A percentile compares a stretch with the other conserved stretches of the same genome.
Conservation (phyloP, 2,888 invertebrate species). For the Diadegma fenestrale region DNA sequence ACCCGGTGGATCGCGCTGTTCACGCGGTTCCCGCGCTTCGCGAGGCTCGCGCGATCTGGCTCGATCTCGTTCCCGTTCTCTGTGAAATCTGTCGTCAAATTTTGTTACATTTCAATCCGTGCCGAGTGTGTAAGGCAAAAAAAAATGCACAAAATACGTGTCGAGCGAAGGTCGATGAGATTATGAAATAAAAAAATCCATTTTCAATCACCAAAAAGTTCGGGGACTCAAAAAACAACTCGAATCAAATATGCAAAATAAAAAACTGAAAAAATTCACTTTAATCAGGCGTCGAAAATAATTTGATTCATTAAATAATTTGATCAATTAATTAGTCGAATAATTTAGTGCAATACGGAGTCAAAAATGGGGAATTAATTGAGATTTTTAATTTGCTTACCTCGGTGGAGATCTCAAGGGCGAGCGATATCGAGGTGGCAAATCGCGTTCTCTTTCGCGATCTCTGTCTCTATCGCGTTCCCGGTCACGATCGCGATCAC, state of each 20-base stretch:
- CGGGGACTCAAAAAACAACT: no score
- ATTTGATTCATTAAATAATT: no score
- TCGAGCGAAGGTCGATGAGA: no score
- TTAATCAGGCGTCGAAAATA: no score
- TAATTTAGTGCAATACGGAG: no score
- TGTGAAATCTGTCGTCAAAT: slow-evolving; percentile 78
- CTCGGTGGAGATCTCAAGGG: slow-evolving; percentile 83
- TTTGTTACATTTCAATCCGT: background rate
- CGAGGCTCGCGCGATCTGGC: slow-evolving; percentile 81
- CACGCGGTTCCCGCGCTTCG: slow-evolving; percentile 77
- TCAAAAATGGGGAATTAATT: background rate
- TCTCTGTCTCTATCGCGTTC: slow-evolving; percentile 79
- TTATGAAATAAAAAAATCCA: no score
- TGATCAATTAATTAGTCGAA: no score
- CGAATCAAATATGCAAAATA: no score
- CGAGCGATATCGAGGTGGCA: slow-evolving; percentile 82
- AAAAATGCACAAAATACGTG: no score
- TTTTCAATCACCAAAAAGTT: no score
- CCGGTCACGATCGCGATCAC: slow-evolving; percentile 78
- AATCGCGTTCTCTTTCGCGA: slow-evolving; percentile 79
- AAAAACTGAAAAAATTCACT: no score
- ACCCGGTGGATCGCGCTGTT: slow-evolving; percentile 76
- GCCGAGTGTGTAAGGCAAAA: background rate
- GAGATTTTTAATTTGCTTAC: slow-evolving; percentile 69
- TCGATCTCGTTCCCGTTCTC: slow-evolving; percentile 82